phyloP scores from a whole-genome alignment of 2,113 vertebrate species.

The Myrmecobius fasciatus region DNA sequence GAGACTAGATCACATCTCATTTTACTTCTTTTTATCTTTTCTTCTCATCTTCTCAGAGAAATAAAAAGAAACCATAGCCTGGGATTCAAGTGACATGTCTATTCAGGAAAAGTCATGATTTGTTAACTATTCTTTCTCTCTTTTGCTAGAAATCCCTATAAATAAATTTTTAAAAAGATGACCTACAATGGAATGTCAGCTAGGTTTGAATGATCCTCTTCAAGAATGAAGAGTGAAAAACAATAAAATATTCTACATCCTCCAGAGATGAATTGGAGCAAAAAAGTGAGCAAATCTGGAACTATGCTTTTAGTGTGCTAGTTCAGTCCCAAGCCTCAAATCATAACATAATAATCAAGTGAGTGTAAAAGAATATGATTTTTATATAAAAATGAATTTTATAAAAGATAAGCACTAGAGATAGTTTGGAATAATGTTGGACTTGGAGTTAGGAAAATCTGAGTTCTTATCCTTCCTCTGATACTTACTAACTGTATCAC shows the following conservation, averaged over 20 bases:
- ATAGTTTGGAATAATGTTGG: not conserved
- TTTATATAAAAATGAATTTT: too few relatives aligned
- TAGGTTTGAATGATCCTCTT: not conserved
- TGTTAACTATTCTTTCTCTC: slow-evolving; percentile 11
- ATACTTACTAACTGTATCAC: not conserved
- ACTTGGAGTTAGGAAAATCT: not conserved
- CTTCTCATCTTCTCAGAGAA: slow-evolving; percentile 22
- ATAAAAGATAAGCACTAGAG: too few relatives aligned
- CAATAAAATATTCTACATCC: not conserved
- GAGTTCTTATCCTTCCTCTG: not conserved
- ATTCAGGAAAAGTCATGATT: slow-evolving; percentile 31
- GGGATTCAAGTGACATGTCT: slow-evolving; percentile 31
- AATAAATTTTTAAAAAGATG: too few relatives aligned
- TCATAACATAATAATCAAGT: not conserved
- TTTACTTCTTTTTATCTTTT: slow-evolving; percentile 6
- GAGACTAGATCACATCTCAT: not conserved
- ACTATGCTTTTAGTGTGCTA: not conserved
- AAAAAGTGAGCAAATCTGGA: not conserved
- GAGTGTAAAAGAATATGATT: not conserved
- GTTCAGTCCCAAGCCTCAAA: not conserved
- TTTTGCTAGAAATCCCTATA: slow-evolving; percentile 27
- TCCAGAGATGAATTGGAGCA: not conserved
- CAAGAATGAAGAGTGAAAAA: too few relatives aligned
- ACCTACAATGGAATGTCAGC: not conserved
- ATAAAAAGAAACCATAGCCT: slow-evolving; percentile 59